A percentile compares a stretch with the other conserved stretches of the same genome.
Conservation (phyloP, 2,888 invertebrate species). For the Tanypteryx hageni region DNA sequence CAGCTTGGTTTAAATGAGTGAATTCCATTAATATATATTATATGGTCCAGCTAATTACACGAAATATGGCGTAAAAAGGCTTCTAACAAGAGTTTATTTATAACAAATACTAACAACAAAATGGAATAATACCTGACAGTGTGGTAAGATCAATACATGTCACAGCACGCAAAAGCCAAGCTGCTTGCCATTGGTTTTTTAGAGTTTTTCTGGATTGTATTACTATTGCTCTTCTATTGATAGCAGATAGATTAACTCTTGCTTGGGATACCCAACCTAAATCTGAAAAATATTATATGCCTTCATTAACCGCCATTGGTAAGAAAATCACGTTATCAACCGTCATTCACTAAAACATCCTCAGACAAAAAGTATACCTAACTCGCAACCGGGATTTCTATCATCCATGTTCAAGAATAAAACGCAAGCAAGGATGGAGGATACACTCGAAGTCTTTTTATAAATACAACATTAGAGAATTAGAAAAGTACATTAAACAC, state of each 20-base stretch:
- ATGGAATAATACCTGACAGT: slow-evolving; percentile 82
- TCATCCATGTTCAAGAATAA: slow-evolving; percentile 54
- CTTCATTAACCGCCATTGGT: too few relatives aligned
- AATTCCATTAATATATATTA: too few relatives aligned
- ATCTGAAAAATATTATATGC: slow-evolving; percentile 72
- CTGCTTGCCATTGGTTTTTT: slow-evolving; percentile 79
- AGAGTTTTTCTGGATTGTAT: slow-evolving; percentile 76
- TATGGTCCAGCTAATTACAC: too few relatives aligned
- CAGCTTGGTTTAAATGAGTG: too few relatives aligned
- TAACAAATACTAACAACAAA: neutral
- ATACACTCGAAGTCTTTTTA: too few relatives aligned
- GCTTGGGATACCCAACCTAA: slow-evolving; percentile 76
- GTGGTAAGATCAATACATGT: slow-evolving; percentile 95
- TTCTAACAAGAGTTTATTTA: too few relatives aligned
- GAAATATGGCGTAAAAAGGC: too few relatives aligned
- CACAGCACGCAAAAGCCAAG: slow-evolving; percentile 89
- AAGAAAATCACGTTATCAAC: too few relatives aligned
- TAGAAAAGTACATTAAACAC: too few relatives aligned
- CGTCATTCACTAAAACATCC: neutral
- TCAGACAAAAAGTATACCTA: slow-evolving; percentile 65
- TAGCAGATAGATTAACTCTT: slow-evolving; percentile 78
- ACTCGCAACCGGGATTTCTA: slow-evolving; percentile 67
- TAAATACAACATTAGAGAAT: too few relatives aligned
- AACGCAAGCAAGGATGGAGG: too few relatives aligned
- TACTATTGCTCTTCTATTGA: slow-evolving; percentile 77